Conservation (phyloP, 2,113 vertebrate genomes). For the Eudyptes chrysolophus region DNA sequence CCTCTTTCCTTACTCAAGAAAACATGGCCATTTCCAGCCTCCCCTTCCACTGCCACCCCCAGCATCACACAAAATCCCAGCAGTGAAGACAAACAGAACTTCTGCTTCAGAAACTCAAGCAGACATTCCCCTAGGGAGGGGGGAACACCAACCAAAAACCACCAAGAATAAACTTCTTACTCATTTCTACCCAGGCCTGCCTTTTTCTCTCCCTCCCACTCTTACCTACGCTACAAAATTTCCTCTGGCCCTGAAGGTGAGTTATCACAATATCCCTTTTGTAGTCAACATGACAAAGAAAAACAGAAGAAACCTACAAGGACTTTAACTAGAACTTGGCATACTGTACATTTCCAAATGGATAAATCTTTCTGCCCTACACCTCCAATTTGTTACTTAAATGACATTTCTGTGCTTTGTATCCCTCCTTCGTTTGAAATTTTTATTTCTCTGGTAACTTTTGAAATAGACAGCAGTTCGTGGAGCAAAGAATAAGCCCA, state of each 20-base stretch:
- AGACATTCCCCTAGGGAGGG: background rate
- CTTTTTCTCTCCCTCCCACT: background rate
- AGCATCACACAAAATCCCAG: background rate
- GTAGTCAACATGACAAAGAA: background rate
- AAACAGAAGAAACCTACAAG: background rate
- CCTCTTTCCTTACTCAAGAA: background rate
- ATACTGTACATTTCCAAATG: background rate
- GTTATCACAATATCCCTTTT: background rate
- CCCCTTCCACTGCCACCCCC: background rate
- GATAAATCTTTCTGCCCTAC: background rate
- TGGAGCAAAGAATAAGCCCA: background rate
- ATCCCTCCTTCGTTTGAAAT: background rate
- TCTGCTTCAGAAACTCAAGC: background rate
- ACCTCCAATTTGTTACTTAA: background rate
- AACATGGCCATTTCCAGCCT: background rate
- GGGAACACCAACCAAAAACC: too few species aligned
- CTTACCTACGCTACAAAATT: background rate
- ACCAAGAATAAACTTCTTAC: background rate
- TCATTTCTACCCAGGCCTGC: background rate
- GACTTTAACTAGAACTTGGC: background rate
- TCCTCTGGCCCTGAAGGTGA: background rate
- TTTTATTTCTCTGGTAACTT: background rate
- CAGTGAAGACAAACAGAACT: background rate
- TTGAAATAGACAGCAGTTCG: background rate
- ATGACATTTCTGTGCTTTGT: background rate